Evolutionary conservation across 2,113 vertebrate genomes (phyloP), one percentile per base, ranked within the genome.

Genomic region (Glareola pratincola): DNA sequence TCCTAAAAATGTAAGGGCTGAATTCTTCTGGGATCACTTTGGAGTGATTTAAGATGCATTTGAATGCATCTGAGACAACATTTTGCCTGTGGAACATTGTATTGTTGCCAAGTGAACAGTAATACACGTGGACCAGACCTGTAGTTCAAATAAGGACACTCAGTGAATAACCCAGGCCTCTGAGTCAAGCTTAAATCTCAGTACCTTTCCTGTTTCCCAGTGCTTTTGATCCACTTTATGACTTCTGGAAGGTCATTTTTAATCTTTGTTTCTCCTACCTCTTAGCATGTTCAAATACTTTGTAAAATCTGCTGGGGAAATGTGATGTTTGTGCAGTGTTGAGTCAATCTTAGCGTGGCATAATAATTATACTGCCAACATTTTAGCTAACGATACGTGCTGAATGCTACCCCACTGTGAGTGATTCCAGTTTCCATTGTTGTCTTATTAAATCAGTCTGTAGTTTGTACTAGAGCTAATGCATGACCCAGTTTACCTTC

Each of bases 401-500:
- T 82, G 80, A 67, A 78, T 29, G 81, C 83, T 50, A 18, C 59
- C 75, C 93, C 64, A 60, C 91, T 89, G 73, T 37, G 93, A 76
- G 54, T 85, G 94, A 97, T 94, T 96, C 90, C 73, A 30, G 90
- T 96, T 92, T 94, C 60, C 77, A 32, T 88, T 92, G 60, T 75
- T 90, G 66, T 53, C 71, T n/a, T 90, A 90, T 95, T 97, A 93
- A 95, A 85, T 57, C 71, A 79, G 62, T 50, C 81, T 67, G 75
- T 43, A 66, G 62, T 88, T 85, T 88, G 53, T 73, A 73, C 39
- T 62, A 50, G 59, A 82, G 86, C 68, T 78, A 91, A 59, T 84
- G 67, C 54, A 66, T 15, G 48, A 81, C 60, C 86, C 60, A 76
- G 37, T 88, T 95, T 82, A 94, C 71, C 36, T 88, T 96, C 62